phyloP scores from a whole-genome alignment of 2,113 vertebrate species.

The Albula glossodonta region DNA sequence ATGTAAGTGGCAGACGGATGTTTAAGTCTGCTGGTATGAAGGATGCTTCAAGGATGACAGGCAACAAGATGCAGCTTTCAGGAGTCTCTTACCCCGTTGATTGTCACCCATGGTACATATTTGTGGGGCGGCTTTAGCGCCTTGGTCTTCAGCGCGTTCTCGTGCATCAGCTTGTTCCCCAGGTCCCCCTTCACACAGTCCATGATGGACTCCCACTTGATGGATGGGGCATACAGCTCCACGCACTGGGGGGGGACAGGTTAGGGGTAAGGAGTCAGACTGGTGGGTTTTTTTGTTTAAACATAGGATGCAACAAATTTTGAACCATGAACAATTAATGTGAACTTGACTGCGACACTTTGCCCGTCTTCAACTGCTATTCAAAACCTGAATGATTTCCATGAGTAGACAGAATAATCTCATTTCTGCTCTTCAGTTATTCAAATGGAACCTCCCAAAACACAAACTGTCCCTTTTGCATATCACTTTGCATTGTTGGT shows the following conservation, averaged over 20 bases:
- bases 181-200: constrained; percentile 72
- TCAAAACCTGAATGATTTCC: too few species aligned
- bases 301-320: too few species aligned
- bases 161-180: constrained; percentile 82
- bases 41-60: too few species aligned
- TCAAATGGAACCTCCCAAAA: too few species aligned
- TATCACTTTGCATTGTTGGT: too few species aligned
- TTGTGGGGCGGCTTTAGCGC: constrained; percentile 75
- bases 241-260: constrained; percentile 70
- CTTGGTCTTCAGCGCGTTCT: constrained; percentile 74
- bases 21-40: not conserved
- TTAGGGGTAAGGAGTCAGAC: not conserved
- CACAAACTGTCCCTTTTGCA: too few species aligned
- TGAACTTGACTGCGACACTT: too few species aligned
- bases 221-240: constrained; percentile 49
- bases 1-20: not conserved
- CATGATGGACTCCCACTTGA: constrained; percentile 52
- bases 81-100: constrained; percentile 78
- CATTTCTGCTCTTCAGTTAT: too few species aligned
- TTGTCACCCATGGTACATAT: constrained; percentile 88
- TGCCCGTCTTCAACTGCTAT: too few species aligned
- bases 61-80: not conserved
- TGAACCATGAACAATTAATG: too few species aligned
- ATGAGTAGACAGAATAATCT: too few species aligned
- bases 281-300: too few species aligned